Percentiles rank a stretch among this genome's conserved stretches.
Conservation (phyloP, 2,113 vertebrate species). For the Diadophis punctatus region DNA sequence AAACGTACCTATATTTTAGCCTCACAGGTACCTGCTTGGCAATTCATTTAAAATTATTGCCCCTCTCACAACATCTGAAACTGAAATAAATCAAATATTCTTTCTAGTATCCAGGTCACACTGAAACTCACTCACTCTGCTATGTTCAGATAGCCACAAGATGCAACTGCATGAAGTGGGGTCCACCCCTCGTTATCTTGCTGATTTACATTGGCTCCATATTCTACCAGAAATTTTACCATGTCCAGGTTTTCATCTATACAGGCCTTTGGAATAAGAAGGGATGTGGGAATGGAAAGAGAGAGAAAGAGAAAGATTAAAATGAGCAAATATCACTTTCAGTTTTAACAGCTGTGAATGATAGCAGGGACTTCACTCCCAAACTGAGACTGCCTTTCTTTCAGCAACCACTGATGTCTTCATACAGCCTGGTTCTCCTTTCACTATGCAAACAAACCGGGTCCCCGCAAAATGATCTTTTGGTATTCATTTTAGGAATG, state of each 20-base stretch:
- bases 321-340: neutral
- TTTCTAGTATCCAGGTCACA: neutral
- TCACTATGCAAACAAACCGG: accelerated
- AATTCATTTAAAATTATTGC: neutral
- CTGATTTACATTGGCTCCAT: slow-evolving; percentile 84
- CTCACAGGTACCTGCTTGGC: neutral
- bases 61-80: neutral
- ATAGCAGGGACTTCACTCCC: neutral
- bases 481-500: neutral
- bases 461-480: accelerated
- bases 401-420: slow-evolving; percentile 5
- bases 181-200: slow-evolving; percentile 96
- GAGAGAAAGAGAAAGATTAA: neutral
- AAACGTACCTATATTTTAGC: neutral
- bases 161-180: slow-evolving; percentile 89
- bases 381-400: neutral
- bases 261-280: slow-evolving; percentile 77
- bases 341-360: neutral
- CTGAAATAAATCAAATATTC: neutral
- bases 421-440: neutral
- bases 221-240: slow-evolving; percentile 86
- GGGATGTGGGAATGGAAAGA: neutral
- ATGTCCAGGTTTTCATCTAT: slow-evolving; percentile 94
- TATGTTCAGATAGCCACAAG: slow-evolving; percentile 89
- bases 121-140: slow-evolving; percentile 86